These are phyloP conservation scores for Aegypius monachus DNA, from an alignment of 2,113 vertebrate genomes.

Conservation along the genomic window DNA sequence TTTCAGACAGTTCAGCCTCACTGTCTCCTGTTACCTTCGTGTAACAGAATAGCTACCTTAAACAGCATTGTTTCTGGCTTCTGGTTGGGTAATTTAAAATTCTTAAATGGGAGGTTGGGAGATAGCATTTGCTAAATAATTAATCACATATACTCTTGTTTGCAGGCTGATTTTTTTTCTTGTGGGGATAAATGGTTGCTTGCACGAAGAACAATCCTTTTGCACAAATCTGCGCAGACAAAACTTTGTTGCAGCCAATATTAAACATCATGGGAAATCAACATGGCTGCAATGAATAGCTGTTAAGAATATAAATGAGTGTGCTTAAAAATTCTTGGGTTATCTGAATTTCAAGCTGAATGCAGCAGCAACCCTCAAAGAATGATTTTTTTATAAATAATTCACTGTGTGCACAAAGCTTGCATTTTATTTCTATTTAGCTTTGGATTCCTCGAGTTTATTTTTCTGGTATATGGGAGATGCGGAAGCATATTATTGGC, in stretches of 20 bases:
- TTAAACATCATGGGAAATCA: constrained; percentile 50
- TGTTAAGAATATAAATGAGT: constrained; percentile 41
- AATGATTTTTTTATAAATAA: constrained; percentile 28
- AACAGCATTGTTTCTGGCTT: not conserved
- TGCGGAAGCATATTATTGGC: not conserved
- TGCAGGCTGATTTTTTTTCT: not conserved
- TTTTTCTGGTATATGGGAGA: not conserved
- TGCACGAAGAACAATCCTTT: not conserved
- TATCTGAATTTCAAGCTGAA: constrained; percentile 22
- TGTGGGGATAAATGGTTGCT: not conserved
- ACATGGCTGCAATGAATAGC: constrained; percentile 21
- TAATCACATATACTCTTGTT: constrained; percentile 8
- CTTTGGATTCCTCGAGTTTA: not conserved
- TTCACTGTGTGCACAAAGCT: not conserved
- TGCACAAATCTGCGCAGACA: not conserved
- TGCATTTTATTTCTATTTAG: constrained; percentile 34
- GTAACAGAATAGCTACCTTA: not conserved
- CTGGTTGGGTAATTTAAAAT: constrained; percentile 7
- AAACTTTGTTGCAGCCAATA: constrained; percentile 45
- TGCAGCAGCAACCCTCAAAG: not conserved
- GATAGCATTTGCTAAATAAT: constrained; percentile 27
- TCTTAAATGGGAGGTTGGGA: not conserved
- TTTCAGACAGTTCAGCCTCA: not conserved
- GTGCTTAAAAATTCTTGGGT: not conserved
- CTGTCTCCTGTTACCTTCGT: not conserved